Evolutionary conservation across 2,888 invertebrate species (phyloP).

Genomic region (Choristoneura rosaceana): DNA sequence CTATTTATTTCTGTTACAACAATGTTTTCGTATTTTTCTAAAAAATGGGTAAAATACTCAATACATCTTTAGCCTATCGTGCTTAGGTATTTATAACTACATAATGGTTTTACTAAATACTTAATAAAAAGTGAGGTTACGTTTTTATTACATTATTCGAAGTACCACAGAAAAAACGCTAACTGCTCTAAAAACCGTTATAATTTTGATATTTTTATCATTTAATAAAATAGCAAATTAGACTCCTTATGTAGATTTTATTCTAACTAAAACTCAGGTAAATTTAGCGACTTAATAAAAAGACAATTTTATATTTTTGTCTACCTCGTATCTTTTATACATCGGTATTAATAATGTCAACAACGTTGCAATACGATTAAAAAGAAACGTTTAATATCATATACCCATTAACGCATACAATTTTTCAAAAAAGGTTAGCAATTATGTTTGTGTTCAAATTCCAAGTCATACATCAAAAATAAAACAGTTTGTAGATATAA

Average conservation of each 20-base stretch:
- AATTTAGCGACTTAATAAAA: too few species aligned
- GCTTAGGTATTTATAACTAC: conserved; percentile 31
- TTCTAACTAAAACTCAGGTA: background rate
- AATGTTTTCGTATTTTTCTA: conserved; percentile 20
- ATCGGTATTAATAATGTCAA: too few species aligned
- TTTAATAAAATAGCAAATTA: background rate
- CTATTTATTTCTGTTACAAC: conserved; percentile 19
- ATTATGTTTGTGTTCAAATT: too few species aligned
- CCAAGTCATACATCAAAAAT: too few species aligned
- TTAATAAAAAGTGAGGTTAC: conserved; percentile 41
- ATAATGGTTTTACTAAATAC: conserved; percentile 29
- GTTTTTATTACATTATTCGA: conserved; percentile 29
- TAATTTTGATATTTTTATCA: background rate
- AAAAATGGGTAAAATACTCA: conserved; percentile 23
- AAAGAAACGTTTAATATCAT: too few species aligned
- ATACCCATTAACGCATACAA: too few species aligned
- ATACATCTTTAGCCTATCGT: conserved; percentile 28
- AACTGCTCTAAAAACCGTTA: background rate
- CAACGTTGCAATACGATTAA: too few species aligned
- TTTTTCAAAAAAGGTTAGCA: too few species aligned
- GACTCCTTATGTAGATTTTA: background rate
- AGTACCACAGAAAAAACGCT: conserved; percentile 11
- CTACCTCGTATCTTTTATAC: too few species aligned
- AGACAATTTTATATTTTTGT: too few species aligned
- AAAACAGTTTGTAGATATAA: too few species aligned